Conservation (phyloP, 37 sponge, comb jelly and placozoan species). For the Spongilla lacustris region DNA sequence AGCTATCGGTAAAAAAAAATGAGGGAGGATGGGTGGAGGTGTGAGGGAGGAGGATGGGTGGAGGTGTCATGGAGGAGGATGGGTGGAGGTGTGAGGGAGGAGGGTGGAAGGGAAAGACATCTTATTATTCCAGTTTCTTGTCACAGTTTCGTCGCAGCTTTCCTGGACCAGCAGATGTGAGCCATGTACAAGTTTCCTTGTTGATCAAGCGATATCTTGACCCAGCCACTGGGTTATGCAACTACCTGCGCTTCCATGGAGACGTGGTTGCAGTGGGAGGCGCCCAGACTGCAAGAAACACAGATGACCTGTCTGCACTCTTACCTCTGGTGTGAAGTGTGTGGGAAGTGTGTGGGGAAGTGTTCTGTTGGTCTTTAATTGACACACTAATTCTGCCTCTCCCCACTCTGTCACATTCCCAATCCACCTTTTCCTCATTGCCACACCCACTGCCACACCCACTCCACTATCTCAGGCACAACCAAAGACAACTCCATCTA, state of each 20-base stretch:
- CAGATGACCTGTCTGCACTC: neutral
- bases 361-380: too few relatives aligned
- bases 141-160: constrained; percentile 80
- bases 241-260: constrained; percentile 73
- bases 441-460: neutral
- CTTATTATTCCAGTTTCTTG: neutral
- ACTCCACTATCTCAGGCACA: neutral
- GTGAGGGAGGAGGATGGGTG: too few relatives aligned
- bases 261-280: constrained; percentile 41
- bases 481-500: neutral
- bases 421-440: neutral
- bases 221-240: constrained; percentile 61
- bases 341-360: too few relatives aligned
- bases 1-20: too few relatives aligned
- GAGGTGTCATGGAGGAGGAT: too few relatives aligned
- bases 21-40: too few relatives aligned
- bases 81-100: too few relatives aligned
- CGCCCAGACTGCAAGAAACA: neutral
- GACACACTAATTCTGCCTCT: too few relatives aligned
- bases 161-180: constrained; percentile 76
- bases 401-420: too few relatives aligned
- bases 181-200: constrained; percentile 40
- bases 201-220: constrained; percentile 66
- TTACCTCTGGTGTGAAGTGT: neutral
- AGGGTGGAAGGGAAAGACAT: too few relatives aligned